Evolutionary conservation across 2,113 vertebrate genomes (phyloP).

Genomic region (Caranx melampygus): DNA sequence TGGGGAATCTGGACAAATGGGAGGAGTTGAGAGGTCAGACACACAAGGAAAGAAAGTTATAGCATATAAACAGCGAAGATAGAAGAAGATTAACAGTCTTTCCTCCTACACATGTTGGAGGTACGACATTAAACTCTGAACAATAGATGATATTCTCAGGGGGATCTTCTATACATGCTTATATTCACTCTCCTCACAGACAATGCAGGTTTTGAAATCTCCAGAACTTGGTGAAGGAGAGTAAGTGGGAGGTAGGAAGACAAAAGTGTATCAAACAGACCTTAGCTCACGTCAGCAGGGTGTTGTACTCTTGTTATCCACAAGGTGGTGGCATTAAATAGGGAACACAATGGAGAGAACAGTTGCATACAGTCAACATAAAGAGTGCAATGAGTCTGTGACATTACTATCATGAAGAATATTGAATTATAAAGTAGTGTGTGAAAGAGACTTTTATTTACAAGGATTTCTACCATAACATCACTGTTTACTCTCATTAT

Average conservation of each 20-base stretch:
- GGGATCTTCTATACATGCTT: background rate
- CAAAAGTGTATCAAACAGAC: background rate
- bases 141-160: background rate
- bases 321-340: conserved; percentile 58
- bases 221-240: background rate
- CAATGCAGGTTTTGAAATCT: background rate
- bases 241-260: background rate
- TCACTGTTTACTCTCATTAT: background rate
- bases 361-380: background rate
- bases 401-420: background rate
- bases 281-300: background rate
- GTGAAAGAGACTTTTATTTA: background rate
- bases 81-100: conserved; percentile 11
- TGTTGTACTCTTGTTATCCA: conserved; percentile 53
- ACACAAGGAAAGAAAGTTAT: background rate
- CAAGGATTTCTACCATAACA: background rate
- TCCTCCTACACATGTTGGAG: background rate
- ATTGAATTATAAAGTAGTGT: background rate
- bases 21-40: conserved; percentile 50
- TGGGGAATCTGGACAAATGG: conserved; percentile 54
- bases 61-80: background rate
- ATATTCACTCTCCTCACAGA: background rate
- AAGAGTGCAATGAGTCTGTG: background rate
- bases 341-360: conserved; percentile 6
- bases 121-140: background rate